Evolutionary conservation across 1,140 invertebrate genomes (phyloP).

Genomic region (Apis florea): DNA sequence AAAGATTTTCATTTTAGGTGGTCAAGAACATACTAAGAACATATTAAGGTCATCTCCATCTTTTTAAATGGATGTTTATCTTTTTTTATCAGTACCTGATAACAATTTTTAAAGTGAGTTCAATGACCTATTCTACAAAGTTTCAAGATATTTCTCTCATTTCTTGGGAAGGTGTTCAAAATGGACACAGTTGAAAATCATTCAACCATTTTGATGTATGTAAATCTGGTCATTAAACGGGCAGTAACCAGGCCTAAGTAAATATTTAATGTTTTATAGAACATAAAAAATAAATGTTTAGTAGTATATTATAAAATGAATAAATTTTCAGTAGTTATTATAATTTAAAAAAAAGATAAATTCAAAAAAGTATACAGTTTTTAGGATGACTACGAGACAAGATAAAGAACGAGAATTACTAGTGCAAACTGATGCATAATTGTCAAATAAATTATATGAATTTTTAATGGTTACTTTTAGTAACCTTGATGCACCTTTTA

Average conservation of each 20-base stretch:
- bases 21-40: constrained; percentile 17
- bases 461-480: constrained; percentile 2
- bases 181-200: constrained; percentile 11
- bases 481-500: neutral
- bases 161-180: constrained; percentile 13
- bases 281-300: neutral
- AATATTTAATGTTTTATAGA: neutral
- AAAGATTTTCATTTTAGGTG: constrained; percentile 27
- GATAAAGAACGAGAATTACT: constrained; percentile 5
- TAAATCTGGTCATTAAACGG: constrained; percentile 1
- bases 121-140: constrained; percentile 25
- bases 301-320: neutral
- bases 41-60: constrained; percentile 30
- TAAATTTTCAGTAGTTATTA: constrained; percentile 13
- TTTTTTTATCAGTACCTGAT: constrained; percentile 20
- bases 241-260: constrained; percentile 15
- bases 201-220: constrained; percentile 16
- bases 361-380: neutral
- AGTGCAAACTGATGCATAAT: neutral
- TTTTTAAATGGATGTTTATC: constrained; percentile 27
- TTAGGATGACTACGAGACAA: neutral
- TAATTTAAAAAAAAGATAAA: neutral
- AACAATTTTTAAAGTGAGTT: constrained; percentile 25
- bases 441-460: neutral
- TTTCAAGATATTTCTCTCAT: constrained; percentile 19